Percentiles rank a stretch among this genome's conserved stretches.
phyloP scores from a whole-genome alignment of 2,113 vertebrate genomes.

The Macrotis lagotis region DNA sequence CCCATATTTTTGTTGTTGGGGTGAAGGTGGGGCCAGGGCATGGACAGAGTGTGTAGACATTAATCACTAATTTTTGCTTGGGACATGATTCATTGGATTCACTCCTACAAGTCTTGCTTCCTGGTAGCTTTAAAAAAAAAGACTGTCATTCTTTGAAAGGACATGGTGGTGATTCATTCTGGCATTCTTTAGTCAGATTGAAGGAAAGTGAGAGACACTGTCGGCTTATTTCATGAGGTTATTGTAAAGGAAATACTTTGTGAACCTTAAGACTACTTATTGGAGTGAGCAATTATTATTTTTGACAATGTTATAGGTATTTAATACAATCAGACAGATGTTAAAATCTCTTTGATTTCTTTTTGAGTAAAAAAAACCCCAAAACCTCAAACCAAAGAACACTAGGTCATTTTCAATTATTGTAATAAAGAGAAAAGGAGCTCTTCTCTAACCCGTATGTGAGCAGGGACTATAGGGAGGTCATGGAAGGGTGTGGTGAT shows the following conservation, averaged over 20 bases:
- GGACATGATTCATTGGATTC: not conserved
- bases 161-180: not conserved
- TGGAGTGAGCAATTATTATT: not conserved
- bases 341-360: conserved; percentile 7
- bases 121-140: not conserved
- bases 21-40: not conserved
- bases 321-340: not conserved
- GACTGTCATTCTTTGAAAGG: conserved; percentile 13
- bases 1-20: not conserved
- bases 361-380: not conserved
- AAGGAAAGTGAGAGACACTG: conserved; percentile 9
- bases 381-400: not conserved
- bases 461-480: not conserved
- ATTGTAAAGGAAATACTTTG: not conserved
- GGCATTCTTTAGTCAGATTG: not conserved
- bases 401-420: not conserved
- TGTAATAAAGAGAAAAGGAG: conserved; percentile 25
- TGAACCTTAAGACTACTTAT: not conserved
- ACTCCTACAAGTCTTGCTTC: not conserved
- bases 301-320: not conserved
- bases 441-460: not conserved
- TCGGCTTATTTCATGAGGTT: not conserved
- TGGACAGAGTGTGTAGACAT: not conserved
- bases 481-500: not conserved
- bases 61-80: not conserved